A percentile compares a stretch with the other conserved stretches of the same genome.
Evolutionary conservation across 53 echinoderm and acorn worm species (phyloP).

Genomic region (Echinometra lucunter): DNA sequence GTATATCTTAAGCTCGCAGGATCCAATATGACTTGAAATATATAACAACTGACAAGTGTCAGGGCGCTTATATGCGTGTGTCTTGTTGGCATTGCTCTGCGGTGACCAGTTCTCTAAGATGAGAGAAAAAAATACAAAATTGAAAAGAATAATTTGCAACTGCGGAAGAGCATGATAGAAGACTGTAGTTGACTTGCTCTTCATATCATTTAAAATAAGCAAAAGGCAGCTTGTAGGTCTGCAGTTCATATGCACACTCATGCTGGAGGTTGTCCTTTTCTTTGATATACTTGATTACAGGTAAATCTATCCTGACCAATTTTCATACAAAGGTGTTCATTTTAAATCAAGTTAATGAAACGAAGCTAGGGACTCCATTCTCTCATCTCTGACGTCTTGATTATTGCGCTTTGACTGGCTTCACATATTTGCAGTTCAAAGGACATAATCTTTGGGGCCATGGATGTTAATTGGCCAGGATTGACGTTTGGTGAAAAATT

Average conservation of each 20-base stretch:
- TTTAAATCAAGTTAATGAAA: not conserved
- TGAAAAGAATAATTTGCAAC: not conserved
- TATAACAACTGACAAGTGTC: not conserved
- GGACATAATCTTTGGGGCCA: not conserved
- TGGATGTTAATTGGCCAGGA: not conserved
- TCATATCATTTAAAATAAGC: not conserved
- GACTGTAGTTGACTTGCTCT: not conserved
- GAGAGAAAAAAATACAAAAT: not conserved
- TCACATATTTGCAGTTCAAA: not conserved
- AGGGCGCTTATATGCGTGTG: not conserved
- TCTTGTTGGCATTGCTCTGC: too few species aligned
- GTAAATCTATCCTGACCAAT: not conserved
- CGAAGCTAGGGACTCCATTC: not conserved
- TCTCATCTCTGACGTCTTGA: not conserved
- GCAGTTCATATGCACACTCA: not conserved
- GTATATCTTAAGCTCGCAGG: not conserved
- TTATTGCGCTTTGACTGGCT: not conserved
- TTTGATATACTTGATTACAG: not conserved
- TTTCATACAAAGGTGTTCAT: not conserved
- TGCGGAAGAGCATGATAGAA: not conserved
- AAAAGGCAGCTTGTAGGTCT: not conserved
- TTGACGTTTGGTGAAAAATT: not conserved
- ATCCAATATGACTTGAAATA: not conserved
- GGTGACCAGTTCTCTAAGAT: too few species aligned
- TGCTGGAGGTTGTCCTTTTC: not conserved